A percentile compares a stretch with the other conserved stretches of the same genome.
phyloP scores from a whole-genome alignment of 2,797 vertebrate species.

The Poeciliopsis gracilis region DNA sequence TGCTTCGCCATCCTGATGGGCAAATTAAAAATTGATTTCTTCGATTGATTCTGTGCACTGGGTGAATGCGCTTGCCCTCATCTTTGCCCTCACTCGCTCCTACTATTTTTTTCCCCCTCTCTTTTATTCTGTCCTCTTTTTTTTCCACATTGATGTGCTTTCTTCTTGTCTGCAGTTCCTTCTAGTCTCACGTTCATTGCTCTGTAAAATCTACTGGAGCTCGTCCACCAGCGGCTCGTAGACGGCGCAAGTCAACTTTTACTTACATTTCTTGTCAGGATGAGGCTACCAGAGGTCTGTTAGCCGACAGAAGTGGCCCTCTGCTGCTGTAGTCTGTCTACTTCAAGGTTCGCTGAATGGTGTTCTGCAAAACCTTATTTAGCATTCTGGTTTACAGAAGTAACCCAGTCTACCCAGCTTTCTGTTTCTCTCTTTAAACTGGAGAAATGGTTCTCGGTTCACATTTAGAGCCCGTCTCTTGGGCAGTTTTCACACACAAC shows the following conservation, averaged over 20 bases:
- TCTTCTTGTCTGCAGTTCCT: conserved; percentile 39
- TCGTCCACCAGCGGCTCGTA: background rate
- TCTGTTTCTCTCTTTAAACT: no score
- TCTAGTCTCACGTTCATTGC: conserved; percentile 37
- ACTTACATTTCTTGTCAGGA: conserved; percentile 15
- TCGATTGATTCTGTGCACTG: conserved; percentile 66
- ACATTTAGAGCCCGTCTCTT: no score
- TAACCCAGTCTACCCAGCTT: no score
- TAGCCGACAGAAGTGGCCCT: background rate
- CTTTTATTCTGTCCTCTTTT: conserved; percentile 37
- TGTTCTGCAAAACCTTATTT: background rate
- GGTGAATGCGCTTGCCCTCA: conserved; percentile 57
- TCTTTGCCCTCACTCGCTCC: conserved; percentile 30
- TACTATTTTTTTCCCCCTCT: conserved; percentile 4
- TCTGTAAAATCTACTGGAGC: conserved; percentile 34
- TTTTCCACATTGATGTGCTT: conserved; percentile 43
- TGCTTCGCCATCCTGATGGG: conserved; percentile 70
- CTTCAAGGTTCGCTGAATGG: background rate
- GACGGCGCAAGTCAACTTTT: conserved; percentile 13
- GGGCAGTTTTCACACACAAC: no score
- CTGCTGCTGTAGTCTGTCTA: background rate
- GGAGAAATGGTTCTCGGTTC: no score
- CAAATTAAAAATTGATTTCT: conserved; percentile 86
- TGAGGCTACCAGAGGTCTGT: background rate
- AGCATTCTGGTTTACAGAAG: background rate